Conservation (phyloP, 2,888 invertebrate genomes). For the Habrosyne pyritoides region DNA sequence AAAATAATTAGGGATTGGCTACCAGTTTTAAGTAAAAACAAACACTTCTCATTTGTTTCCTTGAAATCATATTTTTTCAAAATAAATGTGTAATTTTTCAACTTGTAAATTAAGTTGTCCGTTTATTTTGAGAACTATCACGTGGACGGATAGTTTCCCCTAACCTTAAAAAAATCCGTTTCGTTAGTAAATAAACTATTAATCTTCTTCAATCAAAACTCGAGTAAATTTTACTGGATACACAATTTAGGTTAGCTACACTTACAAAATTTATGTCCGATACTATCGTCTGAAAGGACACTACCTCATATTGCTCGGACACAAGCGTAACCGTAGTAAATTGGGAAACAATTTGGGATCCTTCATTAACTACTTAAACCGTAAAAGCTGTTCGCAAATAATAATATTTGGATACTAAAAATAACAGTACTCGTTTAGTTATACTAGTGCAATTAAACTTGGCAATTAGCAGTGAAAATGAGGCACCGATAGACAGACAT, state of each 20-base stretch:
- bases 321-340: constrained; percentile 4
- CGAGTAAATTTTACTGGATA: constrained; percentile 26
- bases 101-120: neutral
- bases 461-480: constrained; percentile 10
- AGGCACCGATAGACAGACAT: constrained; percentile 9
- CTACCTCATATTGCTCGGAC: constrained; percentile 32
- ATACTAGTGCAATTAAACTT: neutral
- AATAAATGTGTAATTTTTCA: neutral
- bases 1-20: too few species aligned
- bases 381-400: neutral
- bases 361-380: neutral
- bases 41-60: neutral
- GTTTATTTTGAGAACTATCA: neutral
- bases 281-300: constrained; percentile 40
- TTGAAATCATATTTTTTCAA: neutral
- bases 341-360: constrained; percentile 2
- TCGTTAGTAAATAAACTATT: constrained; percentile 25
- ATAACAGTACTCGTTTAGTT: neutral
- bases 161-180: neutral
- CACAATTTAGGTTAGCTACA: constrained; percentile 42
- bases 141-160: neutral
- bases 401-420: neutral
- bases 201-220: constrained; percentile 37
- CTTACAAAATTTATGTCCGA: constrained; percentile 46
- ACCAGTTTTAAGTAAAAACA: too few species aligned